These are phyloP conservation scores for Orthonevra nobilis DNA, from an alignment of 2,888 invertebrate species.

Conservation along the genomic window DNA sequence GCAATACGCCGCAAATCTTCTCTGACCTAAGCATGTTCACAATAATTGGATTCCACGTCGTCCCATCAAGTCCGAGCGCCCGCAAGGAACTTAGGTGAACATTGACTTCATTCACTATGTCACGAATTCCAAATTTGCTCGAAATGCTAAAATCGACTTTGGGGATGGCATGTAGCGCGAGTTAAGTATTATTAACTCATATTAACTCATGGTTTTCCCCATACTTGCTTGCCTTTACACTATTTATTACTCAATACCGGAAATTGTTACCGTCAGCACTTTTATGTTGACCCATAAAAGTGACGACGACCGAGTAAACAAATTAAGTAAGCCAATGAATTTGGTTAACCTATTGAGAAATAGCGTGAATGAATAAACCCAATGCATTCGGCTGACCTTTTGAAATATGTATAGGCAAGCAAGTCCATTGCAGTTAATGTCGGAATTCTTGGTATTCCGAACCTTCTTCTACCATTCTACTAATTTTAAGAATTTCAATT, in stretches of 20 bases:
- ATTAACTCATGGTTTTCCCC: background rate
- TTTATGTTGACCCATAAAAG: constrained; percentile 16
- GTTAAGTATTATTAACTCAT: too few species aligned
- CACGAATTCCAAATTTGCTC: too few species aligned
- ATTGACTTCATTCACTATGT: too few species aligned
- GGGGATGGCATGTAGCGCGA: too few species aligned
- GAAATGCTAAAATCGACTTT: too few species aligned
- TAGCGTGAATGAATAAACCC: background rate
- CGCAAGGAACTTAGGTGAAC: too few species aligned
- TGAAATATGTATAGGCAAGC: too few species aligned
- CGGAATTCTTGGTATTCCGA: too few species aligned
- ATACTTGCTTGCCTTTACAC: constrained; percentile 18
- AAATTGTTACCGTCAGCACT: constrained; percentile 13
- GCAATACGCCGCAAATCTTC: constrained; percentile 5
- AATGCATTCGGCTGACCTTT: background rate
- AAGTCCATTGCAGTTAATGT: background rate
- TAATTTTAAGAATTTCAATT: too few species aligned
- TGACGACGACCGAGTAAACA: constrained; percentile 9
- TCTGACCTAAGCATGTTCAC: background rate
- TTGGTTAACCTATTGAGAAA: background rate
- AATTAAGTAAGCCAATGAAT: background rate
- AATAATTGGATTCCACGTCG: constrained; percentile 8
- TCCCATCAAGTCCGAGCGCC: too few species aligned
- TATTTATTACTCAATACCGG: constrained; percentile 2
- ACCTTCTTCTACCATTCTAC: too few species aligned